phyloP scores from a whole-genome alignment of 2,113 vertebrate genomes.

The Morone chrysops region DNA sequence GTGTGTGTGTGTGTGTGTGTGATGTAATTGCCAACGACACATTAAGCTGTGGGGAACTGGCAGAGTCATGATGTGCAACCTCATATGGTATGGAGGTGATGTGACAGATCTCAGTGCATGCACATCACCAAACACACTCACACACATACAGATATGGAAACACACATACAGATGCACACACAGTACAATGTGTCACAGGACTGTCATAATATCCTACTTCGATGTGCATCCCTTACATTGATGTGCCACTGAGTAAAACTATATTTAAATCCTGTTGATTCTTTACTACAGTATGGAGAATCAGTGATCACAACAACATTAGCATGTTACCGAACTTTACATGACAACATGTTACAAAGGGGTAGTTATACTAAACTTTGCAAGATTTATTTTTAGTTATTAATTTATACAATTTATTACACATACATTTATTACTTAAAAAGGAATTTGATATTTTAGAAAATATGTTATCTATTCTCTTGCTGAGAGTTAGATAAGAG shows the following conservation, averaged over 20 bases:
- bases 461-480: too few relatives aligned
- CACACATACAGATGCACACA: constrained; percentile 13
- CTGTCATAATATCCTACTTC: constrained; percentile 71
- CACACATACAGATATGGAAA: constrained; percentile 10
- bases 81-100: constrained; percentile 70
- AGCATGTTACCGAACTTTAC: not conserved
- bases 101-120: constrained; percentile 64
- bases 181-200: constrained; percentile 58
- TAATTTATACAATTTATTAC: too few relatives aligned
- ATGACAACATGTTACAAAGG: not conserved
- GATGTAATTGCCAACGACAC: constrained; percentile 66
- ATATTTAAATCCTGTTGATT: constrained; percentile 66
- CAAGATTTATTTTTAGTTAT: too few relatives aligned
- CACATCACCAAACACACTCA: constrained; percentile 25
- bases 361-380: too few relatives aligned
- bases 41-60: constrained; percentile 69
- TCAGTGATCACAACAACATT: not conserved
- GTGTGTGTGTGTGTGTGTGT: constrained; percentile 8
- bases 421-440: too few relatives aligned
- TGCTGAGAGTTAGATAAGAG: too few relatives aligned
- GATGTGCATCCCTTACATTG: constrained; percentile 63
- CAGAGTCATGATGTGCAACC: constrained; percentile 74
- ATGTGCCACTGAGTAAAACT: constrained; percentile 50
- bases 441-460: too few relatives aligned
- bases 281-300: constrained; percentile 3